Base-by-base conservation (phyloP, 2,797 vertebrate genomes). In the Lycodopsis pacificus region DNA sequence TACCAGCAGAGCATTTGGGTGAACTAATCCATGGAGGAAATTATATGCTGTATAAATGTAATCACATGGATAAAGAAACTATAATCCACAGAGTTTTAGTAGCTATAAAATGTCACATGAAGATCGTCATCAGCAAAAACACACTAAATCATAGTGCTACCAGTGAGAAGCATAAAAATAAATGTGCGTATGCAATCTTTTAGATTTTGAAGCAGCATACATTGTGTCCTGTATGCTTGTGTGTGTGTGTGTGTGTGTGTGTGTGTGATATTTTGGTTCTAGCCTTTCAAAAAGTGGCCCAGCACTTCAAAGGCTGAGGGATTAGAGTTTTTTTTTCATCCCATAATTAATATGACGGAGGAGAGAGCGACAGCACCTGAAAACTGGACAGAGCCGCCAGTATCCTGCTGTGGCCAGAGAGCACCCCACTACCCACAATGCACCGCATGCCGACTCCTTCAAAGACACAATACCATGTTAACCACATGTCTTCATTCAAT, bases 271-370 rank as follows among this genome's bases (percentile, higher is more conserved):
- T 75, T 85, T 76, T 44, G 38, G 93, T 93, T 95, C 90, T 94
- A 96, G 96, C 94, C 94, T 96, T 67, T 67, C 96, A 96, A 97
- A 93, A 97, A 97, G 95, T 96, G 96, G 94, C 94, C 95, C 94
- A 92, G 90, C 86, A 94, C 96, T 97, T 98, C 96, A 98, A 99
- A 98, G 97, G 94, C 93, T 92, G 87, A 81, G 89, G 96, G 97
- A 98, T 98, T 98, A 97, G 95, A 96, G 4, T 73, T 84, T 84
- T 90, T 90, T 95, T 95, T 96, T 96, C 96, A 97, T 97, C 95
- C 96, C 96, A 96, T 96, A 98, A 98, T 98, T 97, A 99, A 98
- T 98, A 97, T 96, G 96, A 95, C 95, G 94, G 94, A 96, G 95
- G 95, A 94, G 95, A 95, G 95, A 96, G 95, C 94, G 95, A 96